Base-by-base conservation (phyloP, 2,888 invertebrate genomes). In the Aproaerema taeniolella region DNA sequence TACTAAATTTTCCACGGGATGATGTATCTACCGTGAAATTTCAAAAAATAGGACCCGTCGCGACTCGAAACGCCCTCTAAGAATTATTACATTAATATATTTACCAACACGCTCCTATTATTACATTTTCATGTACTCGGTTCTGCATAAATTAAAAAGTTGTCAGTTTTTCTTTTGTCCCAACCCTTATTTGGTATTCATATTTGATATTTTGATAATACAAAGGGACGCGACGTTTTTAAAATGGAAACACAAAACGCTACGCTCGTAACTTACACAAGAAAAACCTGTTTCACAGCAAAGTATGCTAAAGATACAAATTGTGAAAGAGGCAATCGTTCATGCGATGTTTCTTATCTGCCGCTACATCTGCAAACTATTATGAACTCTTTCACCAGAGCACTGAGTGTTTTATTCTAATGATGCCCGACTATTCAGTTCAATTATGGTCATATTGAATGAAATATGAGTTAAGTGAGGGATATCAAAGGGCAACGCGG, bases 101-200 rank as follows among this genome's bases (percentile, higher is more conserved):
- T 85, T 85, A 85, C 85, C 69, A 82, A 85, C 83, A 81, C 76
- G 76, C 72, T 80, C 66, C 81, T 76, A 82, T 86, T 85, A 85
- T 85, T 82, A 85, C 75, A 62, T 78, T 85, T 86, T 85, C 83
- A 86, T 85, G 85, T 85, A 86, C 83, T 85, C 77, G 70, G 68
- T 78, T 67, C 62, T 62, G 78, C 78, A 86, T 86, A 86, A 83
- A 85, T 86, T 85, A 85, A 86, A 83, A 77, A 69, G 72, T 71
- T 81, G 82, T 73, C 82, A 79, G 74, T 77, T 78, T 76, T 82
- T 80, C 82, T 82, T 82, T 86, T 85, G 82, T 83, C 69, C 77
- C 72, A 74, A 77, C 85, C 86, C 85, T 85, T 80, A 85, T 85
- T 85, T 85, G 80, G 85, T 86, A 85, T 85, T 86, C 85, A 86